Evolutionary conservation across 2,888 invertebrate species (phyloP).

Genomic region (Drosophila paramelanica): DNA sequence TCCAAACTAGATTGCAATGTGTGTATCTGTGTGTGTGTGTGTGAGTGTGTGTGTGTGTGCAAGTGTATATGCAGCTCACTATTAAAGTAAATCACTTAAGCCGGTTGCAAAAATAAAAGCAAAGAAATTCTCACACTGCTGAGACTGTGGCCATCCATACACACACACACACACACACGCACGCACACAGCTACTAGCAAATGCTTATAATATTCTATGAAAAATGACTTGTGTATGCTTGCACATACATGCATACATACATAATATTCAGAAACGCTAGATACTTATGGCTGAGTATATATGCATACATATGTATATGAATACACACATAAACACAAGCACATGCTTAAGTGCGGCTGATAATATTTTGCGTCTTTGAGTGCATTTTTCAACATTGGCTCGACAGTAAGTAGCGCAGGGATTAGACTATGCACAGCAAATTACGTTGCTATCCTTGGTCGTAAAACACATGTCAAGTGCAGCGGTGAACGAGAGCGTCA

Average conservation of each 20-base stretch:
- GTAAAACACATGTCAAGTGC: constrained; percentile 47
- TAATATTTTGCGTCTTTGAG: constrained; percentile 60
- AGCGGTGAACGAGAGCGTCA: constrained; percentile 4
- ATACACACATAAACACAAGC: background rate
- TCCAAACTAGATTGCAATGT: background rate
- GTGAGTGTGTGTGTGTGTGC: constrained; percentile 1
- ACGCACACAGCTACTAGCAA: constrained; percentile 1
- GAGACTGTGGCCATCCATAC: constrained; percentile 9
- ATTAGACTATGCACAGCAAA: constrained; percentile 65
- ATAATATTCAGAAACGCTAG: background rate
- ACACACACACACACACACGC: constrained; percentile 3
- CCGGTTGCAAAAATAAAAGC: constrained; percentile 64
- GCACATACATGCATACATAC: background rate
- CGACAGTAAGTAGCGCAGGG: constrained; percentile 70
- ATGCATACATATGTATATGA: background rate
- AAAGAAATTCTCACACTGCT: constrained; percentile 40
- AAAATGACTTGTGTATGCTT: constrained; percentile 34
- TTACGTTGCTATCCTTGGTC: constrained; percentile 62
- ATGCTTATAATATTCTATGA: constrained; percentile 30
- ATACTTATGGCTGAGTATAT: background rate
- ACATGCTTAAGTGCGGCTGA: constrained; percentile 42
- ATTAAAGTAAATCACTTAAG: constrained; percentile 74
- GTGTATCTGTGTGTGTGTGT: background rate
- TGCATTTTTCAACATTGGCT: constrained; percentile 68
- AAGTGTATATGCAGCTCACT: constrained; percentile 23